phyloP scores from a whole-genome alignment of 2,888 invertebrate species.

The Drosophila rubida region DNA sequence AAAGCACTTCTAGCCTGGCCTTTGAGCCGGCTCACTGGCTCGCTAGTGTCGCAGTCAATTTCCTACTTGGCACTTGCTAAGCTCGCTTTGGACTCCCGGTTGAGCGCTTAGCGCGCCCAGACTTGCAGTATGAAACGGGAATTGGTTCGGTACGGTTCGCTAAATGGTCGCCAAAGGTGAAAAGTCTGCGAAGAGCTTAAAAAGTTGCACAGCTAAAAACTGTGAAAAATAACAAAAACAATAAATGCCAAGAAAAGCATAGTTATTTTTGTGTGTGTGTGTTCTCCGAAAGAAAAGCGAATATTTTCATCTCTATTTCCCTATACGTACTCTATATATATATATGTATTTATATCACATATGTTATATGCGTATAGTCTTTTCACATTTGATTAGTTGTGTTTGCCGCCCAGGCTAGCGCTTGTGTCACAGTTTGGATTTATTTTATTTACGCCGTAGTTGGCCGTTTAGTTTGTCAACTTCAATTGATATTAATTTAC shows the following conservation, averaged over 20 bases:
- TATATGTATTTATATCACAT: neutral
- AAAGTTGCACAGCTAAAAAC: neutral
- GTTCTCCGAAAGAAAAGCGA: neutral
- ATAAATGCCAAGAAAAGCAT: neutral
- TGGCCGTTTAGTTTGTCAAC: slow-evolving; percentile 73
- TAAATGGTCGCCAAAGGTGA: slow-evolving; percentile 59
- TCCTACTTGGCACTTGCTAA: slow-evolving; percentile 59
- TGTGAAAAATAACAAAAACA: slow-evolving; percentile 1
- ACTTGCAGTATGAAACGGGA: slow-evolving; percentile 80
- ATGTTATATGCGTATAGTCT: neutral
- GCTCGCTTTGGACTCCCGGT: slow-evolving; percentile 70
- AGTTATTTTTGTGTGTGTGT: neutral
- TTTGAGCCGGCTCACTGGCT: slow-evolving; percentile 53
- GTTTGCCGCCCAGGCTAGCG: slow-evolving; percentile 54
- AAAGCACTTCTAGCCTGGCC: neutral
- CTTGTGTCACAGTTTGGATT: slow-evolving; percentile 60
- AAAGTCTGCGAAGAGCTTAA: slow-evolving; percentile 22
- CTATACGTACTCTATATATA: neutral
- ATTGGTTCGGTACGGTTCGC: slow-evolving; percentile 77
- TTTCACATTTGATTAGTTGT: slow-evolving; percentile 42
- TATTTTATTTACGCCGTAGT: slow-evolving; percentile 79
- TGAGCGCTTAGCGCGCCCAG: slow-evolving; percentile 59
- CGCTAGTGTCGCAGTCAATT: slow-evolving; percentile 45
- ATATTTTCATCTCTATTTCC: slow-evolving; percentile 1
- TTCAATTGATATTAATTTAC: slow-evolving; percentile 81